Evolutionary conservation across 2,113 vertebrate genomes (phyloP).

Genomic region (Phainopepla nitens): DNA sequence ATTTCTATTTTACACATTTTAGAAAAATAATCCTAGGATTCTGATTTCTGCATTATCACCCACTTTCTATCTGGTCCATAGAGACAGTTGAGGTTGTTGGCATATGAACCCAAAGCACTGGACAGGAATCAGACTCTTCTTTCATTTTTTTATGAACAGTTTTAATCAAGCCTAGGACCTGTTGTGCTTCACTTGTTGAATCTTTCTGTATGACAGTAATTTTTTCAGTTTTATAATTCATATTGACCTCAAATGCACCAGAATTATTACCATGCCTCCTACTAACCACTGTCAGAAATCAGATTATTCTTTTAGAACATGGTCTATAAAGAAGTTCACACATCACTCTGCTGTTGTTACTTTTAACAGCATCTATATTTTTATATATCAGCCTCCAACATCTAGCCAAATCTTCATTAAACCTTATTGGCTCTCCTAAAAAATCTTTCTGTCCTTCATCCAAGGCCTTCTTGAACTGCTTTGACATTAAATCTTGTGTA

Average conservation of each 20-base stretch:
- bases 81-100: neutral
- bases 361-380: neutral
- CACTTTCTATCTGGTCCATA: neutral
- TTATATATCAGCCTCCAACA: neutral
- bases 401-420: neutral
- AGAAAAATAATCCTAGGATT: neutral
- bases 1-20: neutral
- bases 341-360: neutral
- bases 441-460: neutral
- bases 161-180: neutral
- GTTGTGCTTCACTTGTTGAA: neutral
- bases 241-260: neutral
- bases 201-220: neutral
- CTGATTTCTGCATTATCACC: neutral
- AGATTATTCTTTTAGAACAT: neutral
- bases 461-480: neutral
- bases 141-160: neutral
- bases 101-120: neutral
- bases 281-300: neutral
- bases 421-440: neutral
- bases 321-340: neutral
- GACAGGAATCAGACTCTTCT: neutral
- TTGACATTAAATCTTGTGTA: neutral
- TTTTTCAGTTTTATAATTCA: neutral
- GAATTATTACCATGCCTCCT: neutral